Evolutionary conservation across 23 tunicate genomes (phyloP), one percentile per base, ranked within the genome.

Genomic region (Pegea sp.): DNA sequence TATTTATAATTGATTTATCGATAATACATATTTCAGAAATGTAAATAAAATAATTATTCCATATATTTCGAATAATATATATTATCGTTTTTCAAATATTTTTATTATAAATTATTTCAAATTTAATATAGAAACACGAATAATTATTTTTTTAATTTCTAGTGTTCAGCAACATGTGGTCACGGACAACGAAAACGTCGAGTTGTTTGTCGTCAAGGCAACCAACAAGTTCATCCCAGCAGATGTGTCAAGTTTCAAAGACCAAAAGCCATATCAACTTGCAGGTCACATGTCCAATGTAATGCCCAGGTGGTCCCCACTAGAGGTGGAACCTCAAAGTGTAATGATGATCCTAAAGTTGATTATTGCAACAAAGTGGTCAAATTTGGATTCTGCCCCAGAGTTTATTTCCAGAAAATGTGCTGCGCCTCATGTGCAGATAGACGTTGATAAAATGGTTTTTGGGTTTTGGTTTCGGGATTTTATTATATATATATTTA

Each of bases 151-250:
- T 57, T 32, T 0, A n/a, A 20, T 13, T 33, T 54, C 18, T 26
- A 80, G 86, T 90, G 98, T 76, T 60, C 69, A 28, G 61, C 72
- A 8, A 48, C 57, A 60, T 90, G 98, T 49, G 98, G 98, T n/a
- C 79, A 57, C 16, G 98, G 98, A 29, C 58, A 29, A 33, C 13
- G 46, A 38, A 54, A 57, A 30, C 68, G 98, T 29, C 52, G 89
- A 42, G 98, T 90, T n/a, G 46, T 62, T 26, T 90, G 98, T 58
- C 42, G 27, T 30, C 31, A 55, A 5, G 71, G 59, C 18, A 43
- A 59, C 18, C 44, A 49, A 43, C 61, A 54, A 1, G 26, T 54
- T 18, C 43, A 27, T 25, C 29, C 64, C 27, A 56, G 24, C 16
- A 38, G 29, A 24, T 90, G 98, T 51, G 33, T 74, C 4, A 4